These are phyloP conservation scores for Xylophagus ater DNA, from an alignment of 2,888 invertebrate species.

Conservation along the genomic window DNA sequence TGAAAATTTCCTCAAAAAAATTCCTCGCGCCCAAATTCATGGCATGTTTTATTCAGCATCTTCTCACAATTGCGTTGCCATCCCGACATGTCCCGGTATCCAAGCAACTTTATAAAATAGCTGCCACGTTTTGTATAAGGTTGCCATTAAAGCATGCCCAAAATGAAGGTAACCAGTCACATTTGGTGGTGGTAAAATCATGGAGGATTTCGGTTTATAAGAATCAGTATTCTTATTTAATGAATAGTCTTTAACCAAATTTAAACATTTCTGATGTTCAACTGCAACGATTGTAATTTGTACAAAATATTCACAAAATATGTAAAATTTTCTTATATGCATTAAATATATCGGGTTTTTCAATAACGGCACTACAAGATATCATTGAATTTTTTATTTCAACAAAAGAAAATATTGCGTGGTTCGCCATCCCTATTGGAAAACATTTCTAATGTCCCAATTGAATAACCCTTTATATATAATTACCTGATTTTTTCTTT, in stretches of 20 bases:
- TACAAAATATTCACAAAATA: too few species aligned
- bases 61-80: conserved; percentile 65
- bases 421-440: too few species aligned
- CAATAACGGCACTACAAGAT: too few species aligned
- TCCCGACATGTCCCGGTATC: conserved; percentile 96
- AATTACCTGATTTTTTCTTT: too few species aligned
- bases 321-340: too few species aligned
- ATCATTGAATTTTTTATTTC: too few species aligned
- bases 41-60: conserved; percentile 52
- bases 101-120: conserved; percentile 63
- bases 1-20: conserved; percentile 69
- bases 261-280: background rate
- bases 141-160: conserved; percentile 88
- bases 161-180: conserved; percentile 94
- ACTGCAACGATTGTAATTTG: too few species aligned
- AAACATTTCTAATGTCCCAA: too few species aligned
- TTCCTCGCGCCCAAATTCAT: conserved; percentile 60
- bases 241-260: too few species aligned
- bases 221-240: background rate
- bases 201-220: conserved; percentile 50
- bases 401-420: too few species aligned
- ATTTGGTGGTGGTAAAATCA: conserved; percentile 96
- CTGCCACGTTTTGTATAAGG: conserved; percentile 71
- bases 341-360: too few species aligned
- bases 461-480: too few species aligned